Evolutionary conservation across 2,888 invertebrate genomes (phyloP).

Genomic region (Phaedon cochleariae): DNA sequence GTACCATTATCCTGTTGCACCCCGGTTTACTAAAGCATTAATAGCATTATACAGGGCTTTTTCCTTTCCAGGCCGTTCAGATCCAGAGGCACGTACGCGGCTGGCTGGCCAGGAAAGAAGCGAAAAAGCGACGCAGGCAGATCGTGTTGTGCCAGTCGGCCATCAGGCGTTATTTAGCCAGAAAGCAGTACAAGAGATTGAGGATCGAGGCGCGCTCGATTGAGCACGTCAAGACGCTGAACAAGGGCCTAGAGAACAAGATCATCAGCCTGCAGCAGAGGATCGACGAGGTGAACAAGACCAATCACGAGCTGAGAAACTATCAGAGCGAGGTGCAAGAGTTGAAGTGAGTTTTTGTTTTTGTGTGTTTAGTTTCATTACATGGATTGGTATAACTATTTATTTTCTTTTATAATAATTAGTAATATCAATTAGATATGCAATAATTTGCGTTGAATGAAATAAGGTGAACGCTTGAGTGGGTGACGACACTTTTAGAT

Average conservation of each 20-base stretch:
- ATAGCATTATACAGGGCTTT: no score
- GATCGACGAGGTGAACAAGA: constrained; percentile 79
- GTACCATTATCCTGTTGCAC: no score
- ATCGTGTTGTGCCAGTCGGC: constrained; percentile 80
- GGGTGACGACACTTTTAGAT: no score
- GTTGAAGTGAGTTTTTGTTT: constrained; percentile 68
- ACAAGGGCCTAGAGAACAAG: constrained; percentile 97
- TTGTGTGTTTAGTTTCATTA: constrained; percentile 1
- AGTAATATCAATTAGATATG: no score
- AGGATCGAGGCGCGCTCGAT: constrained; percentile 94
- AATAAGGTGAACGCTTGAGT: no score
- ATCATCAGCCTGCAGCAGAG: constrained; percentile 95
- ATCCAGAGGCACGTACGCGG: constrained; percentile 87
- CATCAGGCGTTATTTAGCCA: constrained; percentile 82
- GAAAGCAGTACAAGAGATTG: constrained; percentile 80
- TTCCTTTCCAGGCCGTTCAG: constrained; percentile 75
- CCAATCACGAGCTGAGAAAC: constrained; percentile 65
- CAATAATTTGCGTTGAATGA: no score
- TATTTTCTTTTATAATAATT: no score
- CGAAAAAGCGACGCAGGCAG: constrained; percentile 67
- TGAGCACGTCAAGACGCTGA: constrained; percentile 92
- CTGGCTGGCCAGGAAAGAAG: constrained; percentile 78
- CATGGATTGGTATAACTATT: no score
- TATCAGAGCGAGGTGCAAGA: constrained; percentile 72
- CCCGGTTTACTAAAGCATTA: no score